A percentile compares a stretch with the other conserved stretches of the same genome.
These are phyloP conservation scores for Scelioninae gen. 1 DNA, from an alignment of 2,888 invertebrate species.

Conservation along the genomic window DNA sequence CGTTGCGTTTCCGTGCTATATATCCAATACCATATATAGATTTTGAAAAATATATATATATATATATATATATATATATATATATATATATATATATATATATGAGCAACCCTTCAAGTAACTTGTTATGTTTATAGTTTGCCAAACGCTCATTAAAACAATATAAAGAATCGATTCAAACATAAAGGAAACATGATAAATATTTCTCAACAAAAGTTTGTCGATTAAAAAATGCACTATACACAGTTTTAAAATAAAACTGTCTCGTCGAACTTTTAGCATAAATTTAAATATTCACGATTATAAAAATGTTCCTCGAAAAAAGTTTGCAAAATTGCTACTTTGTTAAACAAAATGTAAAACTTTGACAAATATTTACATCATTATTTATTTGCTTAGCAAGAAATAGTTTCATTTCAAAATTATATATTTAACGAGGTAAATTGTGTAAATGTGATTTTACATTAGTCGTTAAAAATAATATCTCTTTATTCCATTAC, in stretches of 20 bases:
- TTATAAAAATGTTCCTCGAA: neutral
- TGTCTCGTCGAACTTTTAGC: neutral
- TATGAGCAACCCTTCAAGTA: too few relatives aligned
- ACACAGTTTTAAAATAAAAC: neutral
- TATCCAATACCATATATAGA: too few relatives aligned
- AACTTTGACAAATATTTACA: neutral
- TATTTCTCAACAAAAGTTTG: neutral
- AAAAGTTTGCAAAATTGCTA: neutral
- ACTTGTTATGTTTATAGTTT: too few relatives aligned
- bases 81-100: too few relatives aligned
- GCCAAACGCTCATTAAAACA: conserved; percentile 5
- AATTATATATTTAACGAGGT: too few relatives aligned
- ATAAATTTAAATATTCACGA: conserved; percentile 1
- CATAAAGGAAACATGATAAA: neutral
- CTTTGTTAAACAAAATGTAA: neutral
- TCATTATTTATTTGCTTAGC: neutral
- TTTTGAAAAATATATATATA: too few relatives aligned
- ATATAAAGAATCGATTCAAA: conserved; percentile 1
- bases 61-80: too few relatives aligned
- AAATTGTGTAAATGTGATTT: too few relatives aligned
- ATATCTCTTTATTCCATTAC: neutral
- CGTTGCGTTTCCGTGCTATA: too few relatives aligned
- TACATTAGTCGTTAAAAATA: neutral
- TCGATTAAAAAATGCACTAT: conserved; percentile 1
- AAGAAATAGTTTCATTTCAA: too few relatives aligned